Evolutionary conservation across 2,797 vertebrate species (phyloP).

Genomic region (Acanthurus lineatus): DNA sequence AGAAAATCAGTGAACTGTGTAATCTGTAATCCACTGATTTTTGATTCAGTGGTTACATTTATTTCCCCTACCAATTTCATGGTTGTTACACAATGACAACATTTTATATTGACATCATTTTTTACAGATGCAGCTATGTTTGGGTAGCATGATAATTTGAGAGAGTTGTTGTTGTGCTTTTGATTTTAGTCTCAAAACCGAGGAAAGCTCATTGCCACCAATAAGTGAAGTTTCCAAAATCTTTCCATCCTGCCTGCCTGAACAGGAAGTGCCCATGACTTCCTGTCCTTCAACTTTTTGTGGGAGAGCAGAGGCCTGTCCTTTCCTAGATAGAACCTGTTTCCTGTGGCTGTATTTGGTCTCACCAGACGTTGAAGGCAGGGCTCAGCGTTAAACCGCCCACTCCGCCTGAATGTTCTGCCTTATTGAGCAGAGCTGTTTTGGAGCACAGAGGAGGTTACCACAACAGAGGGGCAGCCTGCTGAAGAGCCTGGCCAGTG

Average conservation of each 20-base stretch:
- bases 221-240: conserved; percentile 18
- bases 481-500: conserved; percentile 48
- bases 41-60: not conserved
- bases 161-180: conserved; percentile 4
- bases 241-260: conserved; percentile 56
- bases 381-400: conserved; percentile 52
- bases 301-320: conserved; percentile 56
- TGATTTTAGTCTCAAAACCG: not conserved
- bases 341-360: conserved; percentile 72
- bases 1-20: conserved; percentile 11
- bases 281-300: conserved; percentile 71
- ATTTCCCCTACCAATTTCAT: conserved; percentile 12
- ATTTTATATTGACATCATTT: conserved; percentile 33
- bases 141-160: not conserved
- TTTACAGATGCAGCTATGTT: conserved; percentile 12
- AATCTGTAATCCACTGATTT: conserved; percentile 45
- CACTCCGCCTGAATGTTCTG: conserved; percentile 62
- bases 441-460: conserved; percentile 75
- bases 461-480: conserved; percentile 77
- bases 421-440: conserved; percentile 73
- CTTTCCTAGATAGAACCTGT: conserved; percentile 66
- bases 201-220: conserved; percentile 1
- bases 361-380: conserved; percentile 41
- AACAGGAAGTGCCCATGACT: conserved; percentile 76
- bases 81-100: conserved; percentile 49